Conservation (phyloP, 2,113 vertebrate genomes). For the Gila orcuttii region DNA sequence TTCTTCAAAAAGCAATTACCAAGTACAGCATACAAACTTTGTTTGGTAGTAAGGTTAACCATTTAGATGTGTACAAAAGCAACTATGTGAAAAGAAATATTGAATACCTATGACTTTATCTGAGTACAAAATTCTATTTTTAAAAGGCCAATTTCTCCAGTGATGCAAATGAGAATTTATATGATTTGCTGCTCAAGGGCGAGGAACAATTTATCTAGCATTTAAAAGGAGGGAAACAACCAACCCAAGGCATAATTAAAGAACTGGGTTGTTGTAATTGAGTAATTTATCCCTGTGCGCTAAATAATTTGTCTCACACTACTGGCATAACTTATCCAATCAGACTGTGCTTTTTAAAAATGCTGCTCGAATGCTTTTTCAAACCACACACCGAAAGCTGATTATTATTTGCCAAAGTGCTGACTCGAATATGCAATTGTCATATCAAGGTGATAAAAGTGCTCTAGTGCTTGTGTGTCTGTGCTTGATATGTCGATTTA, state of each 20-base stretch:
- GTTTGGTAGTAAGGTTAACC: neutral
- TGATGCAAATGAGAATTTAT: slow-evolving; percentile 11
- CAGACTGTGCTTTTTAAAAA: slow-evolving; percentile 19
- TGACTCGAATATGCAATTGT: neutral
- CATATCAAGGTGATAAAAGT: neutral
- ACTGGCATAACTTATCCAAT: neutral
- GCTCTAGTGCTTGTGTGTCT: neutral
- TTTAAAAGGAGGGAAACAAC: slow-evolving; percentile 4
- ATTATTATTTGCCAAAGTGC: neutral
- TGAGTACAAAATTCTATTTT: neutral
- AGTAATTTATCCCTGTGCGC: slow-evolving; percentile 14
- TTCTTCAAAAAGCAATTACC: slow-evolving; percentile 28
- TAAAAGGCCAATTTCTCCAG: neutral
- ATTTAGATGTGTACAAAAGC: neutral
- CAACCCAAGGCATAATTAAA: slow-evolving; percentile 31
- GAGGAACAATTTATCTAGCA: slow-evolving; percentile 16
- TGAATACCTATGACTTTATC: neutral
- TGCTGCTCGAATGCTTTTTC: neutral
- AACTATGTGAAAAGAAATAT: neutral
- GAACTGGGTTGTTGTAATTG: slow-evolving; percentile 30
- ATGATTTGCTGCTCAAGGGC: slow-evolving; percentile 10
- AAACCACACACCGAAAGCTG: neutral
- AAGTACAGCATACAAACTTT: neutral
- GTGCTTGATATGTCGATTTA: neutral
- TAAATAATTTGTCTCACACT: slow-evolving; percentile 21